These are phyloP conservation scores for Ptilorrhoa leucosticta DNA, from an alignment of 2,113 vertebrate genomes.

Conservation along the genomic window DNA sequence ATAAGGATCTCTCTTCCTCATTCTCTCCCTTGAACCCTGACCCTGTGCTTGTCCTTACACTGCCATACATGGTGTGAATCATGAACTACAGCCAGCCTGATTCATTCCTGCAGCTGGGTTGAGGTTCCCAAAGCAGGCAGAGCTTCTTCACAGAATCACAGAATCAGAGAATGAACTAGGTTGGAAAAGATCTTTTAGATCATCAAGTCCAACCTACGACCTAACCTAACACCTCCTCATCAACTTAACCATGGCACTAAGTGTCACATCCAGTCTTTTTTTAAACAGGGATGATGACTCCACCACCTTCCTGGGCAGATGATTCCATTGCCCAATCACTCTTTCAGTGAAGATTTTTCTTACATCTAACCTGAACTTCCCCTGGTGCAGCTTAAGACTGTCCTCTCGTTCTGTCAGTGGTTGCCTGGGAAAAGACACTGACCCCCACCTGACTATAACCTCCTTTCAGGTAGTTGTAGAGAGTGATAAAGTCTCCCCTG, in stretches of 20 bases:
- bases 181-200: not conserved
- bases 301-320: not conserved
- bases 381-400: not conserved
- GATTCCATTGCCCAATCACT: not conserved
- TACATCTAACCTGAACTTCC: not conserved
- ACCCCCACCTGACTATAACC: not conserved
- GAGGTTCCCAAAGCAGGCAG: not conserved
- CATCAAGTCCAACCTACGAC: not conserved
- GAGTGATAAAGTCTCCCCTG: not conserved
- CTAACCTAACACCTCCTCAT: not conserved
- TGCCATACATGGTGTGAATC: not conserved
- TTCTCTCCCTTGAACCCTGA: not conserved
- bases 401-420: not conserved
- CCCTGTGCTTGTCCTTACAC: not conserved
- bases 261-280: not conserved
- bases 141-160: not conserved
- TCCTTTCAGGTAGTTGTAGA: not conserved
- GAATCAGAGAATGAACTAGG: not conserved
- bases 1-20: not conserved
- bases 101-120: not conserved
- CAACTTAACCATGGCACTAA: not conserved
- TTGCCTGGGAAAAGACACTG: not conserved
- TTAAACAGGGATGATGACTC: not conserved
- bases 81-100: not conserved
- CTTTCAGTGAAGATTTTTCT: not conserved